phyloP scores from a whole-genome alignment of 2,113 vertebrate species.

The Agelaius tricolor region DNA sequence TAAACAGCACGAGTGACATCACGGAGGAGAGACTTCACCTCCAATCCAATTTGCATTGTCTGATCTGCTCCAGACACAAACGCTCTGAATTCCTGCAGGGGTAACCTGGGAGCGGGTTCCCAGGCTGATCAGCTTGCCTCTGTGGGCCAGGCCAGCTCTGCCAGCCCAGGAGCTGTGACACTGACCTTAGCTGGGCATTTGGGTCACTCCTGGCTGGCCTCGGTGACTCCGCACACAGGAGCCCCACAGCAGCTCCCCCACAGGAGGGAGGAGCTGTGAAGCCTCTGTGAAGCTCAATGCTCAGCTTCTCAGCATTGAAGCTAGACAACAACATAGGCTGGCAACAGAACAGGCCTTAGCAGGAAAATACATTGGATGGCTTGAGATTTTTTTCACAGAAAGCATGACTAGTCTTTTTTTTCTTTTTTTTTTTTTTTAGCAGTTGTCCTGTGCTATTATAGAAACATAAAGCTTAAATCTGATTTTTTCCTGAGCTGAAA shows the following conservation, averaged over 20 bases:
- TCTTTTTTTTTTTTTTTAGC: neutral
- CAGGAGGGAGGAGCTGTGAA: neutral
- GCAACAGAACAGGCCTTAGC: neutral
- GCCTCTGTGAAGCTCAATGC: neutral
- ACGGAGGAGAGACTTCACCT: neutral
- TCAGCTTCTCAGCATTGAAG: neutral
- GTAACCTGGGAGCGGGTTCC: conserved; percentile 16
- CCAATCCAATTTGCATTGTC: conserved; percentile 27
- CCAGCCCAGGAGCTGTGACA: neutral
- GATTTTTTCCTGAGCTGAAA: neutral
- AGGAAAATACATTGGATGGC: neutral
- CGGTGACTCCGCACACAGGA: neutral
- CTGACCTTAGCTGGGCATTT: neutral
- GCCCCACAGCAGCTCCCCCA: neutral
- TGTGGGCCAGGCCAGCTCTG: neutral
- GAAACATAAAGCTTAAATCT: neutral
- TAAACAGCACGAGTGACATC: neutral
- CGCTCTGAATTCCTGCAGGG: neutral
- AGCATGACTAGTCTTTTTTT: neutral
- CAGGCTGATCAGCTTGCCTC: neutral
- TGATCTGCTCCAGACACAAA: conserved; percentile 33
- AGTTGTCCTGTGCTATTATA: neutral
- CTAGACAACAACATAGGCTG: neutral
- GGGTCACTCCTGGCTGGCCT: neutral
- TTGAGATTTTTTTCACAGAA: neutral